Evolutionary conservation across 2,797 vertebrate genomes (phyloP).

Genomic region (Cetoscarus ocellatus): DNA sequence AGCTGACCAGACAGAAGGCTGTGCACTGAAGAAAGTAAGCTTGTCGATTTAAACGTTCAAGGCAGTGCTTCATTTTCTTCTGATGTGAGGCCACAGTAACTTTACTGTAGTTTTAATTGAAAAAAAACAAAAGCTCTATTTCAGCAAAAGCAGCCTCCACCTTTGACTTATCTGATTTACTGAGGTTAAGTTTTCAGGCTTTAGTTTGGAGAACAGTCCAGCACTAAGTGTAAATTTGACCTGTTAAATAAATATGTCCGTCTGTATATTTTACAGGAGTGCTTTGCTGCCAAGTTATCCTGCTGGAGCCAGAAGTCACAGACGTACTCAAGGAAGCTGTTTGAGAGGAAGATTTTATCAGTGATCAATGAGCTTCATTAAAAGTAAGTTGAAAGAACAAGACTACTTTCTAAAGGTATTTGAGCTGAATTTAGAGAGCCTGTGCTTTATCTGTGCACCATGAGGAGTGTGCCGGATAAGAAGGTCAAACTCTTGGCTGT

Average conservation of each 20-base stretch:
- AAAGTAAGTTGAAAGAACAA: conserved; percentile 45
- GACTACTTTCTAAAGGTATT: background rate
- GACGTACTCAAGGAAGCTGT: background rate
- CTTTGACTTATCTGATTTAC: conserved; percentile 1
- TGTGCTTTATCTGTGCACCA: background rate
- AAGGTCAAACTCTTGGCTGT: conserved; percentile 22
- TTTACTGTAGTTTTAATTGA: background rate
- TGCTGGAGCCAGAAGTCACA: conserved; percentile 7
- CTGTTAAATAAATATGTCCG: background rate
- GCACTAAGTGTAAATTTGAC: background rate
- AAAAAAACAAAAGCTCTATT: background rate
- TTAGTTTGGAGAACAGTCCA: background rate
- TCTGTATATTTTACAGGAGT: conserved; percentile 40
- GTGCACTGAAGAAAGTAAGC: background rate
- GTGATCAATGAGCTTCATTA: conserved; percentile 47
- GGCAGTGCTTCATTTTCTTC: conserved; percentile 3
- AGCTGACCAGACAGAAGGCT: conserved; percentile 30
- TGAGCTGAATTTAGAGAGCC: conserved; percentile 9
- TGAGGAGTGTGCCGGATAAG: conserved; percentile 13
- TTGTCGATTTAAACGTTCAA: background rate
- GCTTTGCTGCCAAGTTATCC: conserved; percentile 13
- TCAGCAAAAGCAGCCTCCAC: background rate
- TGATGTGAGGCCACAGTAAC: background rate
- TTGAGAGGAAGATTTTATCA: conserved; percentile 4
- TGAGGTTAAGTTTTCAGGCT: background rate